Evolutionary conservation across 2,113 vertebrate genomes (phyloP).

Genomic region (Gymnocephalus cernua): DNA sequence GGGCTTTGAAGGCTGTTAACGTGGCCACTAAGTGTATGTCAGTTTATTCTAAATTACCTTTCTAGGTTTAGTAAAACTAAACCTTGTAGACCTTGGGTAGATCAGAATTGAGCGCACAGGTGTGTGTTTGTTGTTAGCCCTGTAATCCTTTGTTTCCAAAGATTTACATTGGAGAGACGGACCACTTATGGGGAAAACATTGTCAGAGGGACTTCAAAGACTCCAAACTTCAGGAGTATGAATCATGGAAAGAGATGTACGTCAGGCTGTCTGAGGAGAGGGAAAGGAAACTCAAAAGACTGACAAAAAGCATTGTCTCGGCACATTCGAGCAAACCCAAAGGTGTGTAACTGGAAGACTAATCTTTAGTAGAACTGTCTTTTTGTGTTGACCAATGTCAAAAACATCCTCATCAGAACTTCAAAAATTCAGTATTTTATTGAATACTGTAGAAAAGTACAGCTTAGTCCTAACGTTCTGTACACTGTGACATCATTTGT

Average conservation of each 20-base stretch:
- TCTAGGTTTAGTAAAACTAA: neutral
- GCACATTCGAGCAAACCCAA: conserved; percentile 88
- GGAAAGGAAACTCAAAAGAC: conserved; percentile 86
- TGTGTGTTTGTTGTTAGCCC: neutral
- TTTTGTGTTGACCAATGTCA: neutral
- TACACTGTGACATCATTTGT: neutral
- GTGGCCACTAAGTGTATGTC: neutral
- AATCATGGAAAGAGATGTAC: conserved; percentile 93
- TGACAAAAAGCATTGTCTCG: conserved; percentile 88
- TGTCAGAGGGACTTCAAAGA: conserved; percentile 89
- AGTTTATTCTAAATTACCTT: neutral
- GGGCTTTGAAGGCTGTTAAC: neutral
- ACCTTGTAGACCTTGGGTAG: neutral
- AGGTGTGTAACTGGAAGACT: conserved; percentile 77
- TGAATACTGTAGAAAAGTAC: neutral
- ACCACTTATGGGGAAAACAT: conserved; percentile 89
- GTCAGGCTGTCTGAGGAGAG: conserved; percentile 86
- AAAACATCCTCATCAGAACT: neutral
- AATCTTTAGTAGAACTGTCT: neutral
- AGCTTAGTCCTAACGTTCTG: neutral
- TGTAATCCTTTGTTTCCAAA: conserved; percentile 61
- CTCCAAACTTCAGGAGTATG: conserved; percentile 82
- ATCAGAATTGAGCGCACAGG: neutral
- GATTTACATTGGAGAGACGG: conserved; percentile 84
- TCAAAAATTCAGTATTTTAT: neutral